phyloP scores from a whole-genome alignment of 2,888 invertebrate species.

The Lepidocyrtinus sp. region DNA sequence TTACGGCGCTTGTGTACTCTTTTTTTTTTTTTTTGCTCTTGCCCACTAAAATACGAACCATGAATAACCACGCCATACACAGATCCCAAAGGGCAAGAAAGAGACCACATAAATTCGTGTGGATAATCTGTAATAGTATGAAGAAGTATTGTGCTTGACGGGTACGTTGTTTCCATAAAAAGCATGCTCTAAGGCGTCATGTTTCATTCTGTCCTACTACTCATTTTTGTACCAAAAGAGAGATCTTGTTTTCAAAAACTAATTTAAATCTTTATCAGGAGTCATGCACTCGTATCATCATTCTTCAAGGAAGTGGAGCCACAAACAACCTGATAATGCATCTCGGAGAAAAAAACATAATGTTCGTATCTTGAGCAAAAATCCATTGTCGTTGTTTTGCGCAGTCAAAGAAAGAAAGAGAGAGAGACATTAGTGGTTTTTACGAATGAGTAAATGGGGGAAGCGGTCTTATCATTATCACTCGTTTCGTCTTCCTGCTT shows the following conservation, averaged over 20 bases:
- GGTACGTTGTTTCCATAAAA: not conserved
- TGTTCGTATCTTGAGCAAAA: slow-evolving; percentile 19
- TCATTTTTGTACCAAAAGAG: not conserved
- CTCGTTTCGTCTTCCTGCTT: slow-evolving; percentile 30
- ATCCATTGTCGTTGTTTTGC: slow-evolving; percentile 10
- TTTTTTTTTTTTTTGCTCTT: not conserved
- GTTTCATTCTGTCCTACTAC: not conserved
- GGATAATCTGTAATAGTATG: not conserved
- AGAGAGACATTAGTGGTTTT: not conserved
- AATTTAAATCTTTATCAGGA: slow-evolving; percentile 33
- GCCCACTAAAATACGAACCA: not conserved
- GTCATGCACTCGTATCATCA: slow-evolving; percentile 13
- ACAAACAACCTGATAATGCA: slow-evolving; percentile 27
- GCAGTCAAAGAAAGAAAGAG: no score
- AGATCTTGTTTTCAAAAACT: not conserved
- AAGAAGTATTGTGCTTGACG: not conserved
- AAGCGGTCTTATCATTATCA: slow-evolving; percentile 19
- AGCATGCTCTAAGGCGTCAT: not conserved
- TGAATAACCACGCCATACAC: not conserved
- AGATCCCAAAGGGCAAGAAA: not conserved
- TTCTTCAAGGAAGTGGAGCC: slow-evolving; percentile 31
- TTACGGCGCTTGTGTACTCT: not conserved
- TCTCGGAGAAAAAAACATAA: not conserved
- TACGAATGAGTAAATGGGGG: not conserved
- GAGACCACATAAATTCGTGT: not conserved